A percentile compares a stretch with the other conserved stretches of the same genome.
Conservation (phyloP, 1,140 invertebrate genomes). For the Bicyclus anynana region DNA sequence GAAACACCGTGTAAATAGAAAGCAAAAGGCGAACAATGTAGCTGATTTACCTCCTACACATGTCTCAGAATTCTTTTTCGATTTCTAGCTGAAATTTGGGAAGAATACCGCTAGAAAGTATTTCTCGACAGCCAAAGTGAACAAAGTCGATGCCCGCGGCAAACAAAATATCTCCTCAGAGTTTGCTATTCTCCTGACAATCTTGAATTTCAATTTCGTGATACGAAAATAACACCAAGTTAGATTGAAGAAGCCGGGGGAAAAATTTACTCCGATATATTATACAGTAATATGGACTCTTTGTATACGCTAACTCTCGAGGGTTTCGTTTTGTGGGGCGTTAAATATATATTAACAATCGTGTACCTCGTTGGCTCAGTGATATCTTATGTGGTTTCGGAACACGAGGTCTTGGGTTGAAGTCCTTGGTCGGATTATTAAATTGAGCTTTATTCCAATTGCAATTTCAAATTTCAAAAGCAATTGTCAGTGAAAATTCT, state of each 20-base stretch:
- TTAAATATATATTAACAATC: background rate
- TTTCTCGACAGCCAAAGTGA: background rate
- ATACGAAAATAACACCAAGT: conserved; percentile 16
- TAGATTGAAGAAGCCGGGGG: conserved; percentile 24
- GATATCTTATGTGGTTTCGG: too few relatives aligned
- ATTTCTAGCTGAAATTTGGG: conserved; percentile 6
- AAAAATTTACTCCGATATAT: conserved; percentile 11
- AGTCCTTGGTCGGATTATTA: too few relatives aligned
- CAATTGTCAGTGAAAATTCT: too few relatives aligned
- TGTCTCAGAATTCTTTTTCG: conserved; percentile 5
- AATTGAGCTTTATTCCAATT: too few relatives aligned
- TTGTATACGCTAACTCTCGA: background rate
- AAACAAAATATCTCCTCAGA: conserved; percentile 18
- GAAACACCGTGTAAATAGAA: background rate
- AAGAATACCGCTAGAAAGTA: conserved; percentile 11
- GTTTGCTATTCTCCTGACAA: conserved; percentile 21
- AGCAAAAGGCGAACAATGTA: background rate
- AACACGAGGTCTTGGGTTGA: too few relatives aligned
- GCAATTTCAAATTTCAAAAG: too few relatives aligned
- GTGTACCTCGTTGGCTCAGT: background rate
- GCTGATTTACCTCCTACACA: background rate
- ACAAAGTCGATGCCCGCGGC: conserved; percentile 3
- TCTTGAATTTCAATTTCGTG: conserved; percentile 27
- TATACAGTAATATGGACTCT: background rate
- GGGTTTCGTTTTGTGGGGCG: background rate